Conservation (phyloP, 2,113 vertebrate species). For the Bagarius yarrelli region DNA sequence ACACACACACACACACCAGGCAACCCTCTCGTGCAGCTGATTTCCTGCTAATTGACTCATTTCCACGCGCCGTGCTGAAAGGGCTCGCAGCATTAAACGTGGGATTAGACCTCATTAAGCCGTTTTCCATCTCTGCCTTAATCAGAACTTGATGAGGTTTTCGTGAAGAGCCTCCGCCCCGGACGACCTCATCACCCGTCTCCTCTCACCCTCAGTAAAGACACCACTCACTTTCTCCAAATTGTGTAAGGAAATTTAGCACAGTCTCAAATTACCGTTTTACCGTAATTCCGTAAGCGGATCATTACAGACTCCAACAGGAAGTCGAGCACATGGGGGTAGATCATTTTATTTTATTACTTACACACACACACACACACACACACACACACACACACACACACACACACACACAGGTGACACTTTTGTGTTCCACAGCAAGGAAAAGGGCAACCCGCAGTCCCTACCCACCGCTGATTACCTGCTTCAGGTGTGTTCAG, state of each 20-base stretch:
- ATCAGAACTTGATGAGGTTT: conserved; percentile 98
- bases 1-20: conserved; percentile 74
- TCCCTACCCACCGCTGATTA: too few relatives aligned
- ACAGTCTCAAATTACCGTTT: conserved; percentile 71
- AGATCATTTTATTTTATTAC: conserved; percentile 28
- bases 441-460: too few relatives aligned
- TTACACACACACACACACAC: not conserved
- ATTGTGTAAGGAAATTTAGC: conserved; percentile 76
- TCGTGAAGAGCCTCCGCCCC: conserved; percentile 70
- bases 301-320: conserved; percentile 2
- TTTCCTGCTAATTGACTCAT: conserved; percentile 99
- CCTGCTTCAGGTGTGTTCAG: too few relatives aligned
- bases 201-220: conserved; percentile 63
- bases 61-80: conserved; percentile 98
- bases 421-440: not conserved
- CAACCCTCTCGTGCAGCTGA: conserved; percentile 81
- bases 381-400: too few relatives aligned
- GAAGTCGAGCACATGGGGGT: not conserved
- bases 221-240: conserved; percentile 99
- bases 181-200: conserved; percentile 51
- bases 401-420: not conserved
- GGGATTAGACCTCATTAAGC: conserved; percentile 99
- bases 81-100: conserved; percentile 97
- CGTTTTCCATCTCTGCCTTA: conserved; percentile 84
- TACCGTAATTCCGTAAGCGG: conserved; percentile 2